phyloP scores from a whole-genome alignment of 37 sponge, comb jelly and placozoan species.

The Crambe crambe region DNA sequence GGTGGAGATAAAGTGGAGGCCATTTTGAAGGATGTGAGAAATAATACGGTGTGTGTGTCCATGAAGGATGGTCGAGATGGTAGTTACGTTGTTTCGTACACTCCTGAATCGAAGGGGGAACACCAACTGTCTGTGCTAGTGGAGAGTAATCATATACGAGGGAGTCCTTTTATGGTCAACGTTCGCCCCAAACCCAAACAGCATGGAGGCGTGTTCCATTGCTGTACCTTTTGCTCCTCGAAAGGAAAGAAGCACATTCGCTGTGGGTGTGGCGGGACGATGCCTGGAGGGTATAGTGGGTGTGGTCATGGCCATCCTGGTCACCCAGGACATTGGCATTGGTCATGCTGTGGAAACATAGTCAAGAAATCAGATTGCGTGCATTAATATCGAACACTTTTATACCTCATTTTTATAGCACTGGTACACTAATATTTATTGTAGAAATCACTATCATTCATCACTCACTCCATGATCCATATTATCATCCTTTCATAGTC shows the following conservation, averaged over 20 bases:
- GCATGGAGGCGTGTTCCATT: constrained; percentile 69
- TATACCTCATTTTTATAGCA: neutral
- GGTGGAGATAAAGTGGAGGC: constrained; percentile 72
- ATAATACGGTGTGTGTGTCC: neutral
- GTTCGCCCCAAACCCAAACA: constrained; percentile 25
- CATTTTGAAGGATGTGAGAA: constrained; percentile 2
- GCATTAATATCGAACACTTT: neutral
- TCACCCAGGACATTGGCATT: constrained; percentile 71
- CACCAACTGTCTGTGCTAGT: constrained; percentile 56
- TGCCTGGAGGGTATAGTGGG: constrained; percentile 80
- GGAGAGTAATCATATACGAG: constrained; percentile 46
- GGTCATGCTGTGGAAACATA: constrained; percentile 76
- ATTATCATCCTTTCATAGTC: no score
- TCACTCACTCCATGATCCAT: no score
- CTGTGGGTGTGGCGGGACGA: constrained; percentile 76
- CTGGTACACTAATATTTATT: no score
- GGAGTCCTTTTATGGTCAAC: constrained; percentile 67
- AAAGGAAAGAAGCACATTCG: constrained; percentile 62
- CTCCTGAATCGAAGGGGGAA: constrained; percentile 51
- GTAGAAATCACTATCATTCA: no score
- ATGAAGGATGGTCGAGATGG: constrained; percentile 52
- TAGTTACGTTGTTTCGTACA: constrained; percentile 38
- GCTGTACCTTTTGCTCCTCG: constrained; percentile 74
- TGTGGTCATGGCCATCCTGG: constrained; percentile 82
- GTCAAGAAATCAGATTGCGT: constrained; percentile 52